Evolutionary conservation across 2,888 invertebrate species (phyloP).

Genomic region (Sclerodermus sp.): DNA sequence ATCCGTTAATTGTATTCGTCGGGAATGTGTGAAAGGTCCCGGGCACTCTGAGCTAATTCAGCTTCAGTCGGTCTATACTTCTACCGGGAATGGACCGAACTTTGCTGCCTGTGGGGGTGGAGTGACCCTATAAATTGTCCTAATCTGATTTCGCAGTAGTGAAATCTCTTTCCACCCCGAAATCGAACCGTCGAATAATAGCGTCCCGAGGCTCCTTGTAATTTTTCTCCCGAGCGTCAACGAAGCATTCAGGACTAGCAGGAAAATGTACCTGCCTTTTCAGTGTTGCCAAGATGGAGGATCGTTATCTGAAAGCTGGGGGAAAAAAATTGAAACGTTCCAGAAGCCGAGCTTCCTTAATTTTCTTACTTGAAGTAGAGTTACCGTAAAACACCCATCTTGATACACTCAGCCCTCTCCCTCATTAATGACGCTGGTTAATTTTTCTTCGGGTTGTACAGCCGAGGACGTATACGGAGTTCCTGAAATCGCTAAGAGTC

Average conservation of each 20-base stretch:
- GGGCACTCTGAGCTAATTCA: too few species aligned
- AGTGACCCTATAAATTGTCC: constrained; percentile 46
- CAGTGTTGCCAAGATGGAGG: constrained; percentile 1
- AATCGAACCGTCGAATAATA: constrained; percentile 35
- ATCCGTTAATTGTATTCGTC: constrained; percentile 30
- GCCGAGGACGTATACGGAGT: too few species aligned
- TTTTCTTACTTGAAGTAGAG: too few species aligned
- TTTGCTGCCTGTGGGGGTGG: constrained; percentile 5
- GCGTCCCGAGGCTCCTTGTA: constrained; percentile 21
- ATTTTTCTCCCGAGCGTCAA: too few species aligned
- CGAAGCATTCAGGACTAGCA: too few species aligned
- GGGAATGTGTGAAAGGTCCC: constrained; percentile 4
- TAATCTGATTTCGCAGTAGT: constrained; percentile 44
- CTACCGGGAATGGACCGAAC: constrained; percentile 16
- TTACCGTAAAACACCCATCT: too few species aligned
- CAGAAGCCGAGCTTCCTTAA: too few species aligned
- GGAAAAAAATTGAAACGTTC: background rate
- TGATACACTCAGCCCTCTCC: too few species aligned
- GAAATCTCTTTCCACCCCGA: constrained; percentile 27
- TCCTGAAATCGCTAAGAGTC: too few species aligned
- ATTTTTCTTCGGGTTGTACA: too few species aligned
- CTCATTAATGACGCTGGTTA: too few species aligned
- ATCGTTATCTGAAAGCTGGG: background rate
- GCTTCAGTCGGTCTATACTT: too few species aligned
- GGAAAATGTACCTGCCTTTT: constrained; percentile 6